Evolutionary conservation across 1,140 invertebrate species (phyloP).

Genomic region (Stenopsyche tienmushanensis): DNA sequence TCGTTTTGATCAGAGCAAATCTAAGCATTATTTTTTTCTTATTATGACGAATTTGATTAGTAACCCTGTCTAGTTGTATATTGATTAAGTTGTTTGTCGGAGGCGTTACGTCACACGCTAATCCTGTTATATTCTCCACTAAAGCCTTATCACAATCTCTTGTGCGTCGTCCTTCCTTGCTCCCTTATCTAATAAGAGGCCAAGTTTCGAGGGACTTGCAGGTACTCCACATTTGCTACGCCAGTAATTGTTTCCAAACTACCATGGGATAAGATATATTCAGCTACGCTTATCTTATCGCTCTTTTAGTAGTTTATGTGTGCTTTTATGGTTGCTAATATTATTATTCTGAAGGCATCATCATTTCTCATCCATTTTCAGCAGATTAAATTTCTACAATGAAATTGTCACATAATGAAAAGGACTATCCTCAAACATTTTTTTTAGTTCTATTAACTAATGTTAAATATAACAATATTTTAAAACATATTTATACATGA

Average conservation of each 20-base stretch:
- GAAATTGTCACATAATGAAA: too few relatives aligned
- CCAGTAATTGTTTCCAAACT: conserved; percentile 9
- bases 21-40: too few relatives aligned
- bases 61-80: too few relatives aligned
- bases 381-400: too few relatives aligned
- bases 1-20: too few relatives aligned
- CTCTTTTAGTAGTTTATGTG: not conserved
- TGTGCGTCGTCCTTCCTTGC: not conserved
- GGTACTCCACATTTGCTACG: not conserved
- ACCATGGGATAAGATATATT: not conserved
- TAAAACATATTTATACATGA: too few relatives aligned
- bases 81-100: not conserved
- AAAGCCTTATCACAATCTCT: not conserved
- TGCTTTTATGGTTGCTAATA: not conserved
- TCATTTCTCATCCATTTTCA: too few relatives aligned
- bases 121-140: conserved; percentile 1
- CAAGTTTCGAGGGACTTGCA: not conserved
- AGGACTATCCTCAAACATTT: too few relatives aligned
- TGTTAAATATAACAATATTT: too few relatives aligned
- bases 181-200: not conserved
- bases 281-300: conserved; percentile 1
- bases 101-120: not conserved
- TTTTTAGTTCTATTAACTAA: too few relatives aligned
- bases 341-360: not conserved
- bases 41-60: too few relatives aligned